phyloP scores from a whole-genome alignment of 2,113 vertebrate genomes.

The Mungos mungo region DNA sequence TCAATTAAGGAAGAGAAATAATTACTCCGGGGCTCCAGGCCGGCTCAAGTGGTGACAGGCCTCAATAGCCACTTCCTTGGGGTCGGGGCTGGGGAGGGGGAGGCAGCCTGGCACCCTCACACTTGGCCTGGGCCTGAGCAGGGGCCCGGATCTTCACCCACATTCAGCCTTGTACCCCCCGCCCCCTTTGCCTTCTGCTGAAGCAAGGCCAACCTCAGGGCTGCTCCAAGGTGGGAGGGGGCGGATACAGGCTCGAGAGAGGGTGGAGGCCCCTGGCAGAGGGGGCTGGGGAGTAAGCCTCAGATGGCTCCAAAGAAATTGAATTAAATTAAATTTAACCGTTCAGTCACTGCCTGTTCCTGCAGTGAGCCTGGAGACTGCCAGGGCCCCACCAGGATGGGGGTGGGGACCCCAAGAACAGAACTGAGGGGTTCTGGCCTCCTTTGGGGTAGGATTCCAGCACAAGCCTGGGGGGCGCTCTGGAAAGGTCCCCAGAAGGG shows the following conservation, averaged over 20 bases:
- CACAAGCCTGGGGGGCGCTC: neutral
- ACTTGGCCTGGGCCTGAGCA: neutral
- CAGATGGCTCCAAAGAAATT: neutral
- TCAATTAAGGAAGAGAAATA: constrained; percentile 86
- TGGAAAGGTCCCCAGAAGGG: neutral
- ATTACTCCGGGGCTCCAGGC: constrained; percentile 78
- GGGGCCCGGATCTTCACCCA: neutral
- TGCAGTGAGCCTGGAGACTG: neutral
- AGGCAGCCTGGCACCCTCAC: neutral
- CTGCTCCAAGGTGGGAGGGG: neutral
- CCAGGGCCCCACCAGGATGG: neutral
- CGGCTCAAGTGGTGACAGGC: constrained; percentile 76
- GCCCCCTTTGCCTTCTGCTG: neutral
- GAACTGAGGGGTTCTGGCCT: neutral
- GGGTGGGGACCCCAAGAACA: neutral
- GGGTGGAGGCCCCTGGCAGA: neutral
- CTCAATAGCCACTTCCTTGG: constrained; percentile 2
- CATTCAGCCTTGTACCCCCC: neutral
- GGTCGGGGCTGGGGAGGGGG: too few relatives aligned
- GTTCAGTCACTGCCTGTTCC: neutral
- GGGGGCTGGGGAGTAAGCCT: neutral
- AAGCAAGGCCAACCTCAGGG: neutral
- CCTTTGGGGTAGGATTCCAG: neutral
- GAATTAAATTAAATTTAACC: neutral
- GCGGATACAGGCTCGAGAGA: neutral